Conservation (phyloP, 2,113 vertebrate species). For the Elanoides forficatus region DNA sequence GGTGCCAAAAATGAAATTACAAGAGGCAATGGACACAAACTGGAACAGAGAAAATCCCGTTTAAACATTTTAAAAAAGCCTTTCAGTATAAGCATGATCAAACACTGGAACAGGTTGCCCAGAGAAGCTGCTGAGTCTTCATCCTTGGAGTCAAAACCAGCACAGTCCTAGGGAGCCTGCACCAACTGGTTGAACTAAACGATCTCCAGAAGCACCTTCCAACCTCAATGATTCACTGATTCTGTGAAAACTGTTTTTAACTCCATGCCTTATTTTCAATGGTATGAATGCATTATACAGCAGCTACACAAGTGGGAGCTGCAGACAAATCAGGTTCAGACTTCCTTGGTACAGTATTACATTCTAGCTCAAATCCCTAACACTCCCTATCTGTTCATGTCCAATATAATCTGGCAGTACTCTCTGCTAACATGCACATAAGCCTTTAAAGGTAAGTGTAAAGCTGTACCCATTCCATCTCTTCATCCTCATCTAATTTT, state of each 20-base stretch:
- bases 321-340: not conserved
- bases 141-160: not conserved
- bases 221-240: not conserved
- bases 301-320: not conserved
- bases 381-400: not conserved
- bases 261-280: not conserved
- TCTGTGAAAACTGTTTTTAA: not conserved
- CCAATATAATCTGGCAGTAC: not conserved
- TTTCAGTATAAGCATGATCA: not conserved
- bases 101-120: not conserved
- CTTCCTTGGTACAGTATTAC: not conserved
- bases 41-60: not conserved
- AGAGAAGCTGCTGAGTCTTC: not conserved
- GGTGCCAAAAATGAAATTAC: not conserved
- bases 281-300: not conserved
- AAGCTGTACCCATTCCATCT: not conserved
- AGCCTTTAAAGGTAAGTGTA: not conserved
- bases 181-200: not conserved
- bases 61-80: not conserved
- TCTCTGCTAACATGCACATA: rapidly evolving
- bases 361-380: not conserved
- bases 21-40: not conserved
- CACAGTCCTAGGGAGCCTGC: not conserved
- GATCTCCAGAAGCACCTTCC: not conserved
- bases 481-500: not conserved